These are phyloP conservation scores for Drosophila orena DNA, from an alignment of 1,140 invertebrate genomes.

Conservation along the genomic window DNA sequence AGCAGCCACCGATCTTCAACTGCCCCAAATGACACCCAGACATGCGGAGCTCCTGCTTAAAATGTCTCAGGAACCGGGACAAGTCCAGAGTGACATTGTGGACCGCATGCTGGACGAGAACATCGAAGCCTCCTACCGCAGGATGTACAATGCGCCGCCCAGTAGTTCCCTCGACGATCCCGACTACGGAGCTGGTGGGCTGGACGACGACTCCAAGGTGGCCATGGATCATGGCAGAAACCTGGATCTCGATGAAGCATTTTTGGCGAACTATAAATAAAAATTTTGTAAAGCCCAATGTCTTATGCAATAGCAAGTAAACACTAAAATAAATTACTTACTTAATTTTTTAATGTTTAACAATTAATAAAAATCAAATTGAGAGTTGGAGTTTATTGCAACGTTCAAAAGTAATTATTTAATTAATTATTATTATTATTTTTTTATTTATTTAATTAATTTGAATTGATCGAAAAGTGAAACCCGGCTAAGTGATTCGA, in stretches of 20 bases:
- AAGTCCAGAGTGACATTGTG: conserved; percentile 56
- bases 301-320: too few species aligned
- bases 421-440: too few species aligned
- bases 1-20: background rate
- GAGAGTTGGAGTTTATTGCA: too few species aligned
- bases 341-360: too few species aligned
- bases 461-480: background rate
- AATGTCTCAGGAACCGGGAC: conserved; percentile 8
- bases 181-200: conserved; percentile 47
- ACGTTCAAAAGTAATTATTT: background rate
- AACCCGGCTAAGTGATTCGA: background rate
- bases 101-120: conserved; percentile 79
- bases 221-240: conserved; percentile 56
- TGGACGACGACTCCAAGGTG: conserved; percentile 77
- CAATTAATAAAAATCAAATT: too few species aligned
- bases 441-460: background rate
- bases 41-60: conserved; percentile 18
- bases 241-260: conserved; percentile 30
- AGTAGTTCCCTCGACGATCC: conserved; percentile 30
- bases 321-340: too few species aligned
- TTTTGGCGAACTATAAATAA: conserved; percentile 38
- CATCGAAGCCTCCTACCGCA: conserved; percentile 71
- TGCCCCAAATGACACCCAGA: conserved; percentile 10
- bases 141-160: conserved; percentile 65
- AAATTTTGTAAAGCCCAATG: background rate